Evolutionary conservation across 2,113 vertebrate species (phyloP).

Genomic region (Potamarius usumacintae): DNA sequence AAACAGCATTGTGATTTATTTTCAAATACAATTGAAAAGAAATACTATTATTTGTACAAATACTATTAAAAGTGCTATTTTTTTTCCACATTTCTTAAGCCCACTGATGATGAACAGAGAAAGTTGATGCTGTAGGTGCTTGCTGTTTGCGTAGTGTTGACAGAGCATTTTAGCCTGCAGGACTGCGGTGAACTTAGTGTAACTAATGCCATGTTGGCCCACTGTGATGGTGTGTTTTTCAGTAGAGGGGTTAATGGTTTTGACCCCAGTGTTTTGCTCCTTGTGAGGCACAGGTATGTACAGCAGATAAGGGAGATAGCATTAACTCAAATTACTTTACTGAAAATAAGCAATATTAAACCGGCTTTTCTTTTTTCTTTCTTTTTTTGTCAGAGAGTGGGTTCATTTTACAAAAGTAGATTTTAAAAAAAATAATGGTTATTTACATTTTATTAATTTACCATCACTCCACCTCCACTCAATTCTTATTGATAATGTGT

Average conservation of each 20-base stretch:
- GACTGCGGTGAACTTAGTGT: conserved; percentile 59
- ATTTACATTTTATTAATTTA: neutral
- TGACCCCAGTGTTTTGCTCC: conserved; percentile 60
- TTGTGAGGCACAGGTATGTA: conserved; percentile 39
- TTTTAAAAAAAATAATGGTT: neutral
- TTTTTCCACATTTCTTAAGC: too few species aligned
- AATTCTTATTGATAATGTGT: neutral
- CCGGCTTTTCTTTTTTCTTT: neutral
- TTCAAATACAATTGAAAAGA: neutral
- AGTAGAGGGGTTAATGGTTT: conserved; percentile 72
- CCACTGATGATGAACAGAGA: neutral
- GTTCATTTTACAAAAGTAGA: neutral
- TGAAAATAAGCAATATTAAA: neutral
- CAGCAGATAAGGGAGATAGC: conserved; percentile 16
- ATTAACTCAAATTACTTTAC: neutral
- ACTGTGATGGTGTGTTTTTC: conserved; percentile 59
- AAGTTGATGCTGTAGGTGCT: neutral
- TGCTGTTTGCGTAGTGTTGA: conserved; percentile 61
- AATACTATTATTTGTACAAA: too few species aligned
- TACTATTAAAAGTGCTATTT: too few species aligned
- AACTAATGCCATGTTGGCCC: conserved; percentile 47
- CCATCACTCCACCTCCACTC: neutral
- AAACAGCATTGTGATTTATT: neutral
- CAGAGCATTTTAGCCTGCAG: conserved; percentile 61
- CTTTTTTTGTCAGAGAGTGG: neutral